Evolutionary conservation across 2,888 invertebrate species (phyloP), one percentile per base, ranked within the genome.

Genomic region (Neuroscelio doddi): DNA sequence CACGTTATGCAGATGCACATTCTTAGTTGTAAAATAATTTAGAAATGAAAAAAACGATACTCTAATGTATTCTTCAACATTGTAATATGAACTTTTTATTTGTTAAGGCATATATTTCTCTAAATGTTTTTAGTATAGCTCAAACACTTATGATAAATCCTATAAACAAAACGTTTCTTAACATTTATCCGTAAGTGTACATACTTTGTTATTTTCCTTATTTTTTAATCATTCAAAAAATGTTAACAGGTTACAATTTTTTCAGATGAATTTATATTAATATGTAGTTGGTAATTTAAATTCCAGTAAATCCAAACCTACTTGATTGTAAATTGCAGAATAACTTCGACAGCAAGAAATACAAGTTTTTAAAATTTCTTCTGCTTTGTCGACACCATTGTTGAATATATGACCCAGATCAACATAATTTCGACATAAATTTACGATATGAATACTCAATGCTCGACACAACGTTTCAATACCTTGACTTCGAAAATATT

Each of bases 381-480:
- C 86, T 1, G 86, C 86, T n/a, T 80, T 79, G 45, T 78, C 69
- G 0, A 86, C 85, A 68, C 85, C 81, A n/a, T 86, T 87, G 44
- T 85, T 81, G 68, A 88, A 85, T 27, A 87, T 84, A 39, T 78
- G 74, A 55, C 87, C 85, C 45, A 88, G 71, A 69, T 86, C 80
- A 17, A 88, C 83, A 39, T 83, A 85, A n/a, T 78, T 74, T 52
- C 83, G 84, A 62, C 88, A 88, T 27, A 85, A 79, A 7, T 83
- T 72, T 63, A 89, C 87, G 14, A 89, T 85, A 68, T 87, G 87
- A 52, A 86, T 87, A 70, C 87, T 87, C 56, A 89, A 74, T 73
- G 87, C 82, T 29, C 81, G 75, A 24, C 82, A 80, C n/a, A 86
- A 75, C 16, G 71, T 76, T 39, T 82, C 81, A n/a, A 86, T 76